A percentile compares a stretch with the other conserved stretches of the same genome.
These are phyloP conservation scores for Urocynchramus pylzowi DNA, from an alignment of 2,113 vertebrate species.

Conservation along the genomic window DNA sequence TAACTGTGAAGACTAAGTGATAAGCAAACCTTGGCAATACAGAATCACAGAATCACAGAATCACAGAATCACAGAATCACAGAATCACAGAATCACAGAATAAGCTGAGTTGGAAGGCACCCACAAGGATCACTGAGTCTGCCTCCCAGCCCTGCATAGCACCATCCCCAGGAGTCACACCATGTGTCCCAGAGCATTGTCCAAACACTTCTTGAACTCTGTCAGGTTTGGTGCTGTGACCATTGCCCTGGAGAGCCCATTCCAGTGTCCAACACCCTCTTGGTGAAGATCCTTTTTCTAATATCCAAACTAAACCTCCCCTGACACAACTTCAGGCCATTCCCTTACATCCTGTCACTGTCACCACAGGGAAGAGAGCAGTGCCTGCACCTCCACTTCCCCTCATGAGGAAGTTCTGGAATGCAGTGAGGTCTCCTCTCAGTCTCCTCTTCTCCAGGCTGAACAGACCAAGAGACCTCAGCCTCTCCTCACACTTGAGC, in stretches of 20 bases:
- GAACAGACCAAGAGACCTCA: not conserved
- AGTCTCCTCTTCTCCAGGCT: not conserved
- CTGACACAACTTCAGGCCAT: not conserved
- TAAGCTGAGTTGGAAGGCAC: not conserved
- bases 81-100: not conserved
- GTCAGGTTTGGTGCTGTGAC: not conserved
- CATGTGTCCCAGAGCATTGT: not conserved
- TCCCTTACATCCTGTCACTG: not conserved
- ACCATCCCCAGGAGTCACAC: too few relatives aligned
- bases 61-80: not conserved
- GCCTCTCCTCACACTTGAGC: fast-evolving
- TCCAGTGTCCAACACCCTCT: not conserved
- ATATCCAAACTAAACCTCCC: not conserved
- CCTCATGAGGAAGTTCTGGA: not conserved
- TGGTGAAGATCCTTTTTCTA: not conserved
- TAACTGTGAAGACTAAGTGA: not conserved
- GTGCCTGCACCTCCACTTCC: not conserved
- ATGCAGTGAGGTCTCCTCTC: not conserved
- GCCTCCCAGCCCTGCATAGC: not conserved
- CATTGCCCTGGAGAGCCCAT: not conserved
- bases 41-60: not conserved
- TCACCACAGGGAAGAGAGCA: not conserved
- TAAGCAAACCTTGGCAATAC: not conserved
- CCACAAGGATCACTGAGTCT: too few relatives aligned
- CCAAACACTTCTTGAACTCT: not conserved